Percentiles rank a stretch among this genome's conserved stretches.
phyloP scores from a whole-genome alignment of 2,888 invertebrate species.

The Amiota mariae region DNA sequence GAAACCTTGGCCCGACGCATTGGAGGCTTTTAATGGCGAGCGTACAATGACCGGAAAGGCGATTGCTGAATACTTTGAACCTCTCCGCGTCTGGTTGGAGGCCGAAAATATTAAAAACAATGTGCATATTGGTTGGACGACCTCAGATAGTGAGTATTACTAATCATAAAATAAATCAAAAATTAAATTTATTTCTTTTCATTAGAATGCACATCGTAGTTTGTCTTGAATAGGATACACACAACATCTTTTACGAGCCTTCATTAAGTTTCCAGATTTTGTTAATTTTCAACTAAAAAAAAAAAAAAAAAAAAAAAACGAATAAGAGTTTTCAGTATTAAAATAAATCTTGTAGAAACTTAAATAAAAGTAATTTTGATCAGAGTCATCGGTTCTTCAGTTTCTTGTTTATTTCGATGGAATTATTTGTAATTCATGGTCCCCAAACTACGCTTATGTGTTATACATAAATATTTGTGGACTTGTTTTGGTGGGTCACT shows the following conservation, averaged over 20 bases:
- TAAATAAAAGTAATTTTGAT: neutral
- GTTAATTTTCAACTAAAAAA: neutral
- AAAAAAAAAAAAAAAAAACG: neutral
- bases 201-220: constrained; percentile 49
- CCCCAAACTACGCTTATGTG: too few species aligned
- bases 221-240: too few species aligned
- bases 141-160: constrained; percentile 66
- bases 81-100: constrained; percentile 83
- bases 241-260: too few species aligned
- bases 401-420: too few species aligned
- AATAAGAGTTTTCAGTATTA: constrained; percentile 15
- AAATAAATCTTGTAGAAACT: constrained; percentile 29
- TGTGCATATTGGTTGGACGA: constrained; percentile 79
- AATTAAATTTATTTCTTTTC: neutral
- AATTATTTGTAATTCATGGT: too few species aligned
- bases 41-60: constrained; percentile 84
- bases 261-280: too few species aligned
- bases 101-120: constrained; percentile 82
- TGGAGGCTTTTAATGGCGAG: constrained; percentile 86
- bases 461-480: too few species aligned
- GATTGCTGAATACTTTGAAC: constrained; percentile 86
- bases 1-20: constrained; percentile 87
- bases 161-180: neutral
- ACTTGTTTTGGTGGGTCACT: too few species aligned
- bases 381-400: too few species aligned